phyloP scores from a whole-genome alignment of 2,888 invertebrate species.

The Netelia melanura region DNA sequence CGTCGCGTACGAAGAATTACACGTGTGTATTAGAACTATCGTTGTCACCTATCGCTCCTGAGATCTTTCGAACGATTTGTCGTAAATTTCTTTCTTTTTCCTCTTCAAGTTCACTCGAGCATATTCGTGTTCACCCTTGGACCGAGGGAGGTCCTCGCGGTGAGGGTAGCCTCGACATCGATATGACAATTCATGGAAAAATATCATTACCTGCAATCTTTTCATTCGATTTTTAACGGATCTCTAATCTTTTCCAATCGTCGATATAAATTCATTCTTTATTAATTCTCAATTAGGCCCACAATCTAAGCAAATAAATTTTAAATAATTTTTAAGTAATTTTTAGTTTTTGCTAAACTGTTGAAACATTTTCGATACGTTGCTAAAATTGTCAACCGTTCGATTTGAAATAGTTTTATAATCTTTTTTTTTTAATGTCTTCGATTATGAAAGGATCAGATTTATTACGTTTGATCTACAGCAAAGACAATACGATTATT shows the following conservation, averaged over 20 bases:
- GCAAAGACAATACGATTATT: not conserved
- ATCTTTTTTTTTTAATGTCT: too few species aligned
- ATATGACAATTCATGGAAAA: constrained; percentile 11
- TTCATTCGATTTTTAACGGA: not conserved
- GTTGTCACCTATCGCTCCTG: constrained; percentile 63
- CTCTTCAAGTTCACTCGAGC: constrained; percentile 50
- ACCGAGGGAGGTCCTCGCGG: constrained; percentile 28
- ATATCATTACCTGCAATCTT: not conserved
- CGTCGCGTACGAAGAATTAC: constrained; percentile 46
- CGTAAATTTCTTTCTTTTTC: constrained; percentile 47
- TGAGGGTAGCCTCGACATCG: constrained; percentile 24
- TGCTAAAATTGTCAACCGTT: not conserved
- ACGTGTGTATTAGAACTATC: constrained; percentile 57
- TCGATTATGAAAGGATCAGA: too few species aligned
- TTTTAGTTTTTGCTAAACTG: not conserved
- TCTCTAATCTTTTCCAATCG: not conserved
- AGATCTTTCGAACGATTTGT: constrained; percentile 69
- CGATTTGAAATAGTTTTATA: not conserved
- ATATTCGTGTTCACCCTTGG: constrained; percentile 14
- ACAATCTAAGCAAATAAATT: too few species aligned
- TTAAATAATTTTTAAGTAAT: not conserved
- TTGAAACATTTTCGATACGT: not conserved
- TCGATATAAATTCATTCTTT: too few species aligned
- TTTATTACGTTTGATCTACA: not conserved
- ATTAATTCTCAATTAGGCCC: too few species aligned